Evolutionary conservation across 2,888 invertebrate species (phyloP).

Genomic region (Sphecodes monilicornis): DNA sequence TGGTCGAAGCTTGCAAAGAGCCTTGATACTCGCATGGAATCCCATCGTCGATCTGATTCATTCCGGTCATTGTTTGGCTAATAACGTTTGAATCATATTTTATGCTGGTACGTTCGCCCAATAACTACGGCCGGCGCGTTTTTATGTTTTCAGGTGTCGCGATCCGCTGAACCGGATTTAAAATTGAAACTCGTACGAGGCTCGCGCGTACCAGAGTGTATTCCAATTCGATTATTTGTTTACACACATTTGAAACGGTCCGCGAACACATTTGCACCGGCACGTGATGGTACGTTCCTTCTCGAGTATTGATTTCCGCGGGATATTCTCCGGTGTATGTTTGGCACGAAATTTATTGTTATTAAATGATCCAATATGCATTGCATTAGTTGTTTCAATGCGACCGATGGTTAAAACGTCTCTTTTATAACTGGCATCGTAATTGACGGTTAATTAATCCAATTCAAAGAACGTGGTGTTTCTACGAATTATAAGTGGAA

Average conservation of each 20-base stretch:
- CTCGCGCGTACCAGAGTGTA: background rate
- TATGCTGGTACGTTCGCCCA: too few relatives aligned
- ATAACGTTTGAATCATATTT: background rate
- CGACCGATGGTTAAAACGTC: background rate
- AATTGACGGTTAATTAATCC: too few relatives aligned
- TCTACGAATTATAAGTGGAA: too few relatives aligned
- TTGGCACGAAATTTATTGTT: background rate
- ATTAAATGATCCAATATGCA: background rate
- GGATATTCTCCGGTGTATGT: background rate
- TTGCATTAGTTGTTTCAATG: background rate
- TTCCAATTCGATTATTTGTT: conserved; percentile 7
- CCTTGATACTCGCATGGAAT: background rate
- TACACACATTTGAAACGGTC: background rate
- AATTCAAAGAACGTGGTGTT: too few relatives aligned
- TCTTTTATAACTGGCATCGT: background rate
- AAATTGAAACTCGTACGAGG: conserved; percentile 15
- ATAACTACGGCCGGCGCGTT: background rate
- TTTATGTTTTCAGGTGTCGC: background rate
- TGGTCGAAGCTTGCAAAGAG: conserved; percentile 16
- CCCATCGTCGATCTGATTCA: background rate
- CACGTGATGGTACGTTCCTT: background rate
- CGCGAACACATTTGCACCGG: background rate
- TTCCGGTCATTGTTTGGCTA: background rate
- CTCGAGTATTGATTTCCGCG: background rate
- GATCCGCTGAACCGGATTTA: background rate